Evolutionary conservation across 2,113 vertebrate genomes (phyloP).

Genomic region (Mormoops blainvillei): DNA sequence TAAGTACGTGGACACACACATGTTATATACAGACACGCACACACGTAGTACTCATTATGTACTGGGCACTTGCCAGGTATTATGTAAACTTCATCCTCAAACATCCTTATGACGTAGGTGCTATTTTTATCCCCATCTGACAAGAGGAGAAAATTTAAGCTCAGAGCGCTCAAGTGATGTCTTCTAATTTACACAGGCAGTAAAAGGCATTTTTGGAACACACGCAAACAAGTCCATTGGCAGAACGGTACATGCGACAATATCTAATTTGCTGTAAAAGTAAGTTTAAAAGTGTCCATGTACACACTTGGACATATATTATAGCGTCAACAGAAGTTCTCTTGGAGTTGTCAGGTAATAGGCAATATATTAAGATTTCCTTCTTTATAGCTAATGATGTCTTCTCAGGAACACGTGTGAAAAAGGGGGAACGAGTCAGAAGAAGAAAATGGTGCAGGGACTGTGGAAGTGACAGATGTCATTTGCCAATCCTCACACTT

Average conservation of each 20-base stretch:
- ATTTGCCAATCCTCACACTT: neutral
- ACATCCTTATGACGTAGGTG: neutral
- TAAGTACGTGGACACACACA: neutral
- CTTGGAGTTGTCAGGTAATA: neutral
- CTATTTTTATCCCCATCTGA: neutral
- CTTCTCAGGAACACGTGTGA: neutral
- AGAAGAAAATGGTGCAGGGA: neutral
- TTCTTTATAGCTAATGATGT: neutral
- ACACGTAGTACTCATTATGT: fast-evolving
- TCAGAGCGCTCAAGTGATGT: neutral
- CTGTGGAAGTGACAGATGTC: neutral
- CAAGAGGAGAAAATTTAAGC: neutral
- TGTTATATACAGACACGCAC: neutral
- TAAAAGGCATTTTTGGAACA: neutral
- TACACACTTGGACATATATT: neutral
- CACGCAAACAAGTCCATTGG: neutral
- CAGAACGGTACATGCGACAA: neutral
- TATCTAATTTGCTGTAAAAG: neutral
- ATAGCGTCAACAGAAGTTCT: neutral
- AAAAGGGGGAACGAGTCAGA: neutral
- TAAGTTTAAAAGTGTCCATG: neutral
- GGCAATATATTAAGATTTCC: neutral
- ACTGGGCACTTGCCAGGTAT: neutral
- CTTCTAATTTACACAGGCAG: neutral
- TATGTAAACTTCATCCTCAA: neutral